These are phyloP conservation scores for Coenobita brevimanus DNA, from an alignment of 1,140 invertebrate species.

Conservation along the genomic window DNA sequence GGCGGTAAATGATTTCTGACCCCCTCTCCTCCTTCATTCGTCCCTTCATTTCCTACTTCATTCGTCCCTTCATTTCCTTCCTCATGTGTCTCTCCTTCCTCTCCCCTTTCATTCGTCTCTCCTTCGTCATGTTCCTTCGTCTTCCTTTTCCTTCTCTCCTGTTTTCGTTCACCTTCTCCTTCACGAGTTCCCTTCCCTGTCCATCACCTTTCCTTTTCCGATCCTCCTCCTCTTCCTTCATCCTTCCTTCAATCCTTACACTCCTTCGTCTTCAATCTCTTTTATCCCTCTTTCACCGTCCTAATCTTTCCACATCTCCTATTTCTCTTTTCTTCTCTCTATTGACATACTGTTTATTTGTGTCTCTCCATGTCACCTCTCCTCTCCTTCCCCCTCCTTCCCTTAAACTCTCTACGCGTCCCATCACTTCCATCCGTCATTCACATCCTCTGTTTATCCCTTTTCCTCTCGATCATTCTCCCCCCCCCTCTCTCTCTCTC, in stretches of 20 bases:
- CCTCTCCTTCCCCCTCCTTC: neutral
- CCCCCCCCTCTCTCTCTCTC: neutral
- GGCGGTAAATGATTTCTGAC: too few species aligned
- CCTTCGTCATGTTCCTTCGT: too few species aligned
- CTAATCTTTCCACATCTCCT: neutral
- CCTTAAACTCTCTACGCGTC: neutral
- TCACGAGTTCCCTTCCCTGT: neutral
- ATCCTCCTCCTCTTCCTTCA: neutral
- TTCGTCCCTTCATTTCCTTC: too few species aligned
- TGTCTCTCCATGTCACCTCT: too few species aligned
- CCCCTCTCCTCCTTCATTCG: too few species aligned
- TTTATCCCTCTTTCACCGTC: neutral
- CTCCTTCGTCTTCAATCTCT: neutral
- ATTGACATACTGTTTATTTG: neutral
- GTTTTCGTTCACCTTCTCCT: neutral
- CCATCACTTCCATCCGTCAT: neutral
- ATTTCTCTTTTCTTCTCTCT: conserved; percentile 10
- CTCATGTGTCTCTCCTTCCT: neutral
- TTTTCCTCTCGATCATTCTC: neutral
- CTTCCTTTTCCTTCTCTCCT: too few species aligned
- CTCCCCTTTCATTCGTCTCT: too few species aligned
- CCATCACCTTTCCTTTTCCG: neutral
- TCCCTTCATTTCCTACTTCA: too few species aligned
- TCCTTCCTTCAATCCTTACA: too few species aligned
- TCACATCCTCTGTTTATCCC: neutral